Conservation (phyloP, 2,113 vertebrate species). For the Heliornis fulica region DNA sequence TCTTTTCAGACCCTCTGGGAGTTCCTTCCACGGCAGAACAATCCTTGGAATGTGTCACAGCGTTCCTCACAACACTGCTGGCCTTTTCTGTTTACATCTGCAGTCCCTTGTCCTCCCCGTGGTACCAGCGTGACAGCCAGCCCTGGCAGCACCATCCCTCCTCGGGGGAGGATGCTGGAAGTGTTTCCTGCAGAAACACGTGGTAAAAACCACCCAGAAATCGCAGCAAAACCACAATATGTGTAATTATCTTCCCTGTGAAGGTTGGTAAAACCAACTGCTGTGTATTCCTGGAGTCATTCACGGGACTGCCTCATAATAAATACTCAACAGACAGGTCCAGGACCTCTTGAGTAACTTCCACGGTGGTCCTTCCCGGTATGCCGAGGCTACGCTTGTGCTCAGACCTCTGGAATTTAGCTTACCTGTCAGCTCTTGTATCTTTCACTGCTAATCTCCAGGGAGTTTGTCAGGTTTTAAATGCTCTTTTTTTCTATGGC, state of each 20-base stretch:
- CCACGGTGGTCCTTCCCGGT: neutral
- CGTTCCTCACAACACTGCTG: neutral
- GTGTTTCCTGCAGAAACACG: neutral
- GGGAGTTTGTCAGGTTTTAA: neutral
- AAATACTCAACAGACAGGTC: neutral
- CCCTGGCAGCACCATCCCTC: accelerated
- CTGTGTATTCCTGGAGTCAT: neutral
- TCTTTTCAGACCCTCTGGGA: accelerated
- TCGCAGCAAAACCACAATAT: neutral
- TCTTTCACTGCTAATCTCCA: neutral
- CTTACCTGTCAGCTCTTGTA: neutral
- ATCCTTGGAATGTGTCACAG: slow-evolving; percentile 3
- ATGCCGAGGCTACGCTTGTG: neutral
- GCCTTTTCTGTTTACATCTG: neutral
- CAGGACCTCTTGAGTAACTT: neutral
- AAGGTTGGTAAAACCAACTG: neutral
- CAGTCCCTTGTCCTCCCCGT: neutral
- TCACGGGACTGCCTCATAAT: neutral
- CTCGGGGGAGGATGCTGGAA: neutral
- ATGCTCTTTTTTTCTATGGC: neutral
- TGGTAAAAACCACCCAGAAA: neutral
- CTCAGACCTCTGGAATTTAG: neutral
- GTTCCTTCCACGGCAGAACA: neutral
- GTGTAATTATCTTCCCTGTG: accelerated
- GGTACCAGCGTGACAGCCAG: neutral